phyloP scores from a whole-genome alignment of 2,113 vertebrate genomes.

The Atrichornis clamosus region DNA sequence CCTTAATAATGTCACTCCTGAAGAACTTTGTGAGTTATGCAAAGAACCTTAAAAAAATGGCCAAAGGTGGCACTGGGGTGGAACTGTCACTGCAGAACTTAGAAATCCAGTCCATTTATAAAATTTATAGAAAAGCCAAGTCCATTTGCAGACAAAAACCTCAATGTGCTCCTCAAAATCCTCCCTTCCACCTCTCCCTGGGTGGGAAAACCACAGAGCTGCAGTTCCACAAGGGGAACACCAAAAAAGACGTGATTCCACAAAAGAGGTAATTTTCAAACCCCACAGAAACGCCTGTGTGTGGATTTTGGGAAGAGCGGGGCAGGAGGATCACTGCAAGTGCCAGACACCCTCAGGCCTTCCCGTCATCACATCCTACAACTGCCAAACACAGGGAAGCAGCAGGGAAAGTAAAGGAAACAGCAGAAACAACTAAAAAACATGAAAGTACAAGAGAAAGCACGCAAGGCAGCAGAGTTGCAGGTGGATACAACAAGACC shows the following conservation, averaged over 20 bases:
- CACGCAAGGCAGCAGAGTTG: neutral
- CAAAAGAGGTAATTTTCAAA: neutral
- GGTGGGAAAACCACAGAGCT: neutral
- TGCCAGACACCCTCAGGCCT: neutral
- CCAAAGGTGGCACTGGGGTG: rapidly evolving
- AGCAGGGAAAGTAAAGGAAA: neutral
- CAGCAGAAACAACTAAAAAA: neutral
- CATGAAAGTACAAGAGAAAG: neutral
- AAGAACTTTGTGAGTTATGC: neutral
- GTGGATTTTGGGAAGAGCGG: neutral
- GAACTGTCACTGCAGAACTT: neutral
- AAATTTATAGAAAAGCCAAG: neutral
- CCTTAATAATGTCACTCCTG: neutral
- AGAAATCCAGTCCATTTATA: neutral
- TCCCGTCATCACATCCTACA: neutral
- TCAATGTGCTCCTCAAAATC: neutral
- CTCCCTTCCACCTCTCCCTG: neutral
- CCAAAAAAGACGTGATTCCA: neutral
- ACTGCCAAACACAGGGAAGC: neutral
- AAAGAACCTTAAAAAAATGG: neutral
- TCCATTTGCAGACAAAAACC: neutral
- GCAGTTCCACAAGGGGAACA: neutral
- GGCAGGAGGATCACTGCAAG: neutral
- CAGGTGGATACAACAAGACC: neutral
- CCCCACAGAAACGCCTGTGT: neutral